Percentiles rank a stretch among this genome's conserved stretches.
Conservation (phyloP, 2,888 invertebrate species). For the Pachymerium ferrugineum region DNA sequence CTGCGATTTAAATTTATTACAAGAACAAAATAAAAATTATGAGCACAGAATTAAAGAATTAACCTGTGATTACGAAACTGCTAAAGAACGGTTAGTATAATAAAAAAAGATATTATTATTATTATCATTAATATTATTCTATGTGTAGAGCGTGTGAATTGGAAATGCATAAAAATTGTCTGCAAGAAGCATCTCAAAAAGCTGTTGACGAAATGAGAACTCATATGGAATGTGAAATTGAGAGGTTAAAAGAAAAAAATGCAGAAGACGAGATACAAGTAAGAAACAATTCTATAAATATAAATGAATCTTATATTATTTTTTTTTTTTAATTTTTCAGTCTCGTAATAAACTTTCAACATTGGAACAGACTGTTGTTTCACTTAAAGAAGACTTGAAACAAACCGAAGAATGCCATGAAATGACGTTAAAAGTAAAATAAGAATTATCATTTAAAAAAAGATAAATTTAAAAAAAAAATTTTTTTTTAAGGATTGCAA, state of each 20-base stretch:
- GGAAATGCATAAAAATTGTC: slow-evolving; percentile 16
- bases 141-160: slow-evolving; percentile 1
- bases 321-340: neutral
- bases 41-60: slow-evolving; percentile 10
- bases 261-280: slow-evolving; percentile 28
- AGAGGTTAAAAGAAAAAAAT: slow-evolving; percentile 12
- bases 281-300: neutral
- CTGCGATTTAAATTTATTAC: slow-evolving; percentile 2
- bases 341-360: neutral
- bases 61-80: neutral
- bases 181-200: neutral
- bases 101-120: neutral
- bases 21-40: neutral
- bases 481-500: neutral
- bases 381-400: slow-evolving; percentile 5
- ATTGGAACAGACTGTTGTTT: neutral
- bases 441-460: neutral
- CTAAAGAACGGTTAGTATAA: slow-evolving; percentile 15
- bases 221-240: slow-evolving; percentile 24
- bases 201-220: neutral
- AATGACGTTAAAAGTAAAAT: neutral
- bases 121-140: neutral
- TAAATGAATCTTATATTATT: neutral
- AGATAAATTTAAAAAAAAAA: neutral
- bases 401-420: neutral